These are phyloP conservation scores for Leptoteleia sp. DNA, from an alignment of 1,140 invertebrate genomes.

Conservation along the genomic window DNA sequence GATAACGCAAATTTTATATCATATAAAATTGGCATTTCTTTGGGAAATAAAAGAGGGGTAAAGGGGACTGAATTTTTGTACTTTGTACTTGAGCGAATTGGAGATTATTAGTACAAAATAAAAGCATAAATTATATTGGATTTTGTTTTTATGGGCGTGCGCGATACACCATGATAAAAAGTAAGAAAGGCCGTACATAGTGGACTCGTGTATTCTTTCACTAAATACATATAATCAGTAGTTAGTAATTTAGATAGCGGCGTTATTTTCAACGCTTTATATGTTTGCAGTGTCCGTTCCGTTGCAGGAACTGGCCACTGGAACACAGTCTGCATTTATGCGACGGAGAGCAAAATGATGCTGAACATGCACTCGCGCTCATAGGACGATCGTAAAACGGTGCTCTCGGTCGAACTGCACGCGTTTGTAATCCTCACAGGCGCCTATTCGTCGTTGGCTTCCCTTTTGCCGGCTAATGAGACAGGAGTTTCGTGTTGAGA, in stretches of 20 bases:
- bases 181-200: too few relatives aligned
- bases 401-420: slow-evolving; percentile 73
- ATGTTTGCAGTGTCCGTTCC: slow-evolving; percentile 49
- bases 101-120: too few relatives aligned
- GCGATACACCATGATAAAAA: too few relatives aligned
- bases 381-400: slow-evolving; percentile 71
- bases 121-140: too few relatives aligned
- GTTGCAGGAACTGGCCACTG: slow-evolving; percentile 51
- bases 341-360: slow-evolving; percentile 73
- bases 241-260: slow-evolving; percentile 74
- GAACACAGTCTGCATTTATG: slow-evolving; percentile 49
- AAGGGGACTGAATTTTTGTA: too few relatives aligned
- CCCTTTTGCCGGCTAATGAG: slow-evolving; percentile 68
- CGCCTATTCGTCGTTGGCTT: slow-evolving; percentile 65
- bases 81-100: too few relatives aligned
- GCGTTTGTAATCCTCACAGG: slow-evolving; percentile 74
- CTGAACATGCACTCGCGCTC: slow-evolving; percentile 70
- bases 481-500: slow-evolving; percentile 65
- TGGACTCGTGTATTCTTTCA: slow-evolving; percentile 6
- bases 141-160: too few relatives aligned
- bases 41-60: too few relatives aligned
- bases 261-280: slow-evolving; percentile 73
- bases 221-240: slow-evolving; percentile 64
- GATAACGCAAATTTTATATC: too few relatives aligned
- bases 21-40: too few relatives aligned